These are phyloP conservation scores for Agonum fuliginosum DNA, from an alignment of 2,888 invertebrate species.

Conservation along the genomic window DNA sequence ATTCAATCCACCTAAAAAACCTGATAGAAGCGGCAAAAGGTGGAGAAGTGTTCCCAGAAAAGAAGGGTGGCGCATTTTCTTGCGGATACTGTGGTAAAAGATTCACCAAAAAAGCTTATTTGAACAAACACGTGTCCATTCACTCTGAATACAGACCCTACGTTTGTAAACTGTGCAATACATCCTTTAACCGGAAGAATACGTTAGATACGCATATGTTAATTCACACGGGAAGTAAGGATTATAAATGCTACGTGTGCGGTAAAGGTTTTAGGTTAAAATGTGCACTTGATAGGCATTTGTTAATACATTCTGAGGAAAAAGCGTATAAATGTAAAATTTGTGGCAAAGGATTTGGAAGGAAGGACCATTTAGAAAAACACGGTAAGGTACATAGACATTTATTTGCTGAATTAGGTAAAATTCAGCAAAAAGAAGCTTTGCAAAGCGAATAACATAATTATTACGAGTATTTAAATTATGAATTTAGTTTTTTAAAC, in stretches of 20 bases:
- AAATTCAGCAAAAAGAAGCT: slow-evolving; percentile 1
- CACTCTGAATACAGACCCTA: slow-evolving; percentile 17
- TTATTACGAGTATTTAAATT: neutral
- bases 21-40: slow-evolving; percentile 11
- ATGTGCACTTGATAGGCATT: slow-evolving; percentile 37
- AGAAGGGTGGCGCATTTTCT: neutral
- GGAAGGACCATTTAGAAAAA: slow-evolving; percentile 39
- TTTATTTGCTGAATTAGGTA: slow-evolving; percentile 22
- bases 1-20: slow-evolving; percentile 4
- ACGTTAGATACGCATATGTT: slow-evolving; percentile 18
- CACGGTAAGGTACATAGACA: slow-evolving; percentile 35
- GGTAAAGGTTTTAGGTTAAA: slow-evolving; percentile 33
- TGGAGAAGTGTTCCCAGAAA: neutral
- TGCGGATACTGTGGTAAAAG: slow-evolving; percentile 7
- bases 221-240: slow-evolving; percentile 25
- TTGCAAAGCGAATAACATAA: neutral
- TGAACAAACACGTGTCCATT: slow-evolving; percentile 17
- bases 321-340: slow-evolving; percentile 38
- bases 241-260: slow-evolving; percentile 23
- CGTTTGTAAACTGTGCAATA: slow-evolving; percentile 35
- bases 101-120: slow-evolving; percentile 21
- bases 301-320: slow-evolving; percentile 33
- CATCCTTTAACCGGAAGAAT: slow-evolving; percentile 30
- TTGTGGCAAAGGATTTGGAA: slow-evolving; percentile 36
- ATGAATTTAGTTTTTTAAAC: neutral